Conservation (phyloP, 1,140 invertebrate genomes). For the Gonatopus flavifemur region DNA sequence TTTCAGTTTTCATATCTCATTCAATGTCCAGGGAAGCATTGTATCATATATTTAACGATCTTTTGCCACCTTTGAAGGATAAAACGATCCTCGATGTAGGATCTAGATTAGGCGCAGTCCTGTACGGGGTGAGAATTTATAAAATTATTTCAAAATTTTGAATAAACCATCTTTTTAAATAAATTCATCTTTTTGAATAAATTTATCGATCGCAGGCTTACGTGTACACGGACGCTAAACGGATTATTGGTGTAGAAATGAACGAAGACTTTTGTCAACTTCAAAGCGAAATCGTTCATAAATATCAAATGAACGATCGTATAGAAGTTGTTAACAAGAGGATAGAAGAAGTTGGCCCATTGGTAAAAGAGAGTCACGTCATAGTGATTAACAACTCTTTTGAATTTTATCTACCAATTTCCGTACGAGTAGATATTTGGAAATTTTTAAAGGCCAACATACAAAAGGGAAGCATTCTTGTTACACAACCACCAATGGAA, state of each 20-base stretch:
- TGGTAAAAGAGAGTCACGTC: constrained; percentile 62
- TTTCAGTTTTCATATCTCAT: constrained; percentile 67
- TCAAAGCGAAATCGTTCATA: constrained; percentile 63
- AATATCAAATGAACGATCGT: constrained; percentile 62
- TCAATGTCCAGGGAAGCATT: constrained; percentile 66
- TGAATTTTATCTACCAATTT: constrained; percentile 65
- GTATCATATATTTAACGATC: constrained; percentile 65
- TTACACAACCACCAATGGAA: constrained; percentile 63
- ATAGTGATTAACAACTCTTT: constrained; percentile 67
- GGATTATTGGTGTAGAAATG: constrained; percentile 72
- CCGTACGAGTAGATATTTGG: constrained; percentile 64
- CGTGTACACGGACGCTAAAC: constrained; percentile 62
- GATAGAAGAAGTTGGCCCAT: constrained; percentile 60
- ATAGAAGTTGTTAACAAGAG: constrained; percentile 63
- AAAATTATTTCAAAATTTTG: constrained; percentile 1
- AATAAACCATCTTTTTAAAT: neutral
- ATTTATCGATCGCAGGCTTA: constrained; percentile 63
- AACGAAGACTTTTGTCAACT: constrained; percentile 68
- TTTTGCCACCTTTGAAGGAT: constrained; percentile 63
- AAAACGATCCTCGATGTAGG: constrained; percentile 71
- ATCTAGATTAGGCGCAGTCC: constrained; percentile 69
- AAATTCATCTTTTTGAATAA: neutral
- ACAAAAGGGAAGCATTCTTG: constrained; percentile 60
- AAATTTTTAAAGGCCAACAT: constrained; percentile 61
- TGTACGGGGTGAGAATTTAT: constrained; percentile 68